Conservation (phyloP, 2,113 vertebrate genomes). For the Craseonycteris thonglongyai region DNA sequence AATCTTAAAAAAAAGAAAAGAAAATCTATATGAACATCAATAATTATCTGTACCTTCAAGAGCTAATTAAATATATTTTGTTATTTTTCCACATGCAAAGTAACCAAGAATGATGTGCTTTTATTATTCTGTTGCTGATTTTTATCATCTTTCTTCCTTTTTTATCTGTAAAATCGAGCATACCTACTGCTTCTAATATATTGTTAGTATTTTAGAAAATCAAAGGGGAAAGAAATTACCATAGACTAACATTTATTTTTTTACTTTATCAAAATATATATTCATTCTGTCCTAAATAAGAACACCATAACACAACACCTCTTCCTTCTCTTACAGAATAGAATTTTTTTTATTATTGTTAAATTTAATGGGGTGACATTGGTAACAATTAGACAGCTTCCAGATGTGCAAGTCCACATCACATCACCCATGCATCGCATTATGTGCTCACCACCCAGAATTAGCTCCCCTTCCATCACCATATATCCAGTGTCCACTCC, state of each 20-base stretch:
- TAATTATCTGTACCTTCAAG: background rate
- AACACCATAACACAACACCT: background rate
- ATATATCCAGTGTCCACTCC: no score
- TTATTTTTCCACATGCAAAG: background rate
- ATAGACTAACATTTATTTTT: background rate
- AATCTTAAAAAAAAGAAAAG: no score
- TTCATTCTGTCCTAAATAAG: background rate
- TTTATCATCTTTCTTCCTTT: background rate
- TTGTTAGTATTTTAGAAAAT: background rate
- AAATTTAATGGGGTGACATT: no score
- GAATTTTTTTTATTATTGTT: no score
- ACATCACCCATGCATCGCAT: no score
- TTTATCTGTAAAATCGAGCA: background rate
- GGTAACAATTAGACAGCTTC: no score
- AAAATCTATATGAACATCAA: background rate
- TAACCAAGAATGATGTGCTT: background rate
- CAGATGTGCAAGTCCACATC: no score
- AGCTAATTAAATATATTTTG: background rate
- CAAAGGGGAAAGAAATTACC: background rate
- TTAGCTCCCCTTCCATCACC: no score
- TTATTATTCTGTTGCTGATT: background rate
- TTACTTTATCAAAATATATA: background rate
- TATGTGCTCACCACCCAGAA: no score
- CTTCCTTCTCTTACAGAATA: background rate
- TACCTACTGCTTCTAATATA: background rate